Percentiles rank a stretch among this genome's conserved stretches.
phyloP scores from a whole-genome alignment of 2,797 vertebrate species.

The Pelochelys cantorii region DNA sequence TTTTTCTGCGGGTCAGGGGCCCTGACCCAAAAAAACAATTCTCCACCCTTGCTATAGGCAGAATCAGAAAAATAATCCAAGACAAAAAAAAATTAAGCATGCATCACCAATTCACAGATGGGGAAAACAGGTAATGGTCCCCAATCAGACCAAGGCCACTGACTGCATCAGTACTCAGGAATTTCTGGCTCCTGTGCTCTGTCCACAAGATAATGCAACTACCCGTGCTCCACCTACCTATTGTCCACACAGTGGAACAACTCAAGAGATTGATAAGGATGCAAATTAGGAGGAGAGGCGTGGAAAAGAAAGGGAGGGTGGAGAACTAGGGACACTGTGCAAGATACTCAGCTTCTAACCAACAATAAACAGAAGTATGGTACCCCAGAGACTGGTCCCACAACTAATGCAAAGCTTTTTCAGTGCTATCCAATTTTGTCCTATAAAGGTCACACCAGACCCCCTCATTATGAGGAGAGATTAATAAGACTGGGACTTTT shows the following conservation, averaged over 20 bases:
- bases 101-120: background rate
- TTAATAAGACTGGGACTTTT: background rate
- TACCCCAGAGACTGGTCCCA: background rate
- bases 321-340: background rate
- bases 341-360: background rate
- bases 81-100: background rate
- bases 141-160: accelerated
- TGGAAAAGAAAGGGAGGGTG: background rate
- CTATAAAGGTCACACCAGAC: background rate
- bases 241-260: background rate
- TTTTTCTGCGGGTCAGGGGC: too few relatives aligned
- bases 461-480: background rate
- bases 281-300: background rate
- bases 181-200: background rate
- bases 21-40: too few relatives aligned
- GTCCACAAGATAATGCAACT: accelerated
- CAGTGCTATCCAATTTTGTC: background rate
- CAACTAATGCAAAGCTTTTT: background rate
- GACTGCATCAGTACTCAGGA: background rate
- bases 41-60: background rate
- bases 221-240: background rate
- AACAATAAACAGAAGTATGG: background rate
- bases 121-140: background rate
- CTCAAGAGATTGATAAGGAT: background rate
- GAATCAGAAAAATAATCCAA: background rate